These are phyloP conservation scores for Acleris cristana DNA, from an alignment of 2,888 invertebrate species.

Conservation along the genomic window DNA sequence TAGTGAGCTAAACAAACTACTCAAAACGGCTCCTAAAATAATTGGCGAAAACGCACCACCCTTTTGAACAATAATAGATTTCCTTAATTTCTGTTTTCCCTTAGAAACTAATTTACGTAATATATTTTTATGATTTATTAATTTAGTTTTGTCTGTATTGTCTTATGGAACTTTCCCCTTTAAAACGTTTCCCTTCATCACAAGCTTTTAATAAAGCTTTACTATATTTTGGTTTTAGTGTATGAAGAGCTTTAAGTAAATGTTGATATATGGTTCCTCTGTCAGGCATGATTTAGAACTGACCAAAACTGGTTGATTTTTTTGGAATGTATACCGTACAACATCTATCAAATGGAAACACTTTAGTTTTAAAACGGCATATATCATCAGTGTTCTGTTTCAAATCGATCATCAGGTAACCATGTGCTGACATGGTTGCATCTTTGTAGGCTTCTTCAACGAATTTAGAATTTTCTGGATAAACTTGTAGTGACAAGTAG, in stretches of 20 bases:
- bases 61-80: conserved; percentile 27
- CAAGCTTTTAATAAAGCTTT: too few relatives aligned
- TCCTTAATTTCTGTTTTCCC: conserved; percentile 12
- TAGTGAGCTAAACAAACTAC: conserved; percentile 36
- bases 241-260: too few relatives aligned
- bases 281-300: too few relatives aligned
- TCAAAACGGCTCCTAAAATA: conserved; percentile 39
- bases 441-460: conserved; percentile 47
- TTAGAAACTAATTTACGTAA: conserved; percentile 19
- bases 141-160: too few relatives aligned
- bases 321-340: conserved; percentile 37
- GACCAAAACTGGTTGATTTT: conserved; percentile 35
- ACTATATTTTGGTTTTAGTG: too few relatives aligned
- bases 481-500: conserved; percentile 46
- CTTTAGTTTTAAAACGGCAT: conserved; percentile 42
- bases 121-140: conserved; percentile 23
- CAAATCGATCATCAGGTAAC: conserved; percentile 46
- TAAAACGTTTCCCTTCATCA: too few relatives aligned
- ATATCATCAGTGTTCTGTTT: conserved; percentile 43
- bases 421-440: conserved; percentile 45
- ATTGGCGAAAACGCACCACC: conserved; percentile 34
- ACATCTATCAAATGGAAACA: conserved; percentile 37
- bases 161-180: too few relatives aligned
- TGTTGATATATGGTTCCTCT: too few relatives aligned
- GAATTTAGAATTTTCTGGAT: conserved; percentile 44